These are phyloP conservation scores for Ornithorhynchus anatinus DNA, from an alignment of 2,113 vertebrate species.

Conservation along the genomic window DNA sequence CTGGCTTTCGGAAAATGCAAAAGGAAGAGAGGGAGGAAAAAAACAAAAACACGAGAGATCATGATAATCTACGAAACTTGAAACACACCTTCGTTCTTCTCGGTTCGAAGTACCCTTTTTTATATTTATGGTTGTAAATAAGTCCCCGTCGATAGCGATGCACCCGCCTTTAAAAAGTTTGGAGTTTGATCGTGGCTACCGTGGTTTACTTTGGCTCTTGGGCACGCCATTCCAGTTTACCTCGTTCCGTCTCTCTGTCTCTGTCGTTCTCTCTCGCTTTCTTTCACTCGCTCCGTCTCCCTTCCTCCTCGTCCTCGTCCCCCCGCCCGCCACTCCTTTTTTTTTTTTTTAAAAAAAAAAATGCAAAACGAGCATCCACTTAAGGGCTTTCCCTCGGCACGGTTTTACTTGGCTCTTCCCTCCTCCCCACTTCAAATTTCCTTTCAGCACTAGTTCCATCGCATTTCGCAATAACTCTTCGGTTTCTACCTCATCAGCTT, in stretches of 20 bases:
- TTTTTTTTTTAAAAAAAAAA: too few relatives aligned
- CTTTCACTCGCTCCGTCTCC: neutral
- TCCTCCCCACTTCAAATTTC: neutral
- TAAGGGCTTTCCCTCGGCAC: conserved; percentile 62
- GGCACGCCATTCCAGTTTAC: neutral
- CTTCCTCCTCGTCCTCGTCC: neutral
- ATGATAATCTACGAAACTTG: too few relatives aligned
- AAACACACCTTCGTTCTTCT: conserved; percentile 57
- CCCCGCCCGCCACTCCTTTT: conserved; percentile 2
- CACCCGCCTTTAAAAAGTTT: conserved; percentile 68
- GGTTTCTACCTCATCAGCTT: conserved; percentile 90
- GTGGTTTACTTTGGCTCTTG: conserved; percentile 5
- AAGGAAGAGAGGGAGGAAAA: conserved; percentile 37
- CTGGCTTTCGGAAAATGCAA: neutral
- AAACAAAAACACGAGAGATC: conserved; percentile 47
- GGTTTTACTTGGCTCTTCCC: conserved; percentile 69
- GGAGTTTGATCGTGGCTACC: too few relatives aligned
- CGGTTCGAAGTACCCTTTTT: conserved; percentile 73
- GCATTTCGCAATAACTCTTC: conserved; percentile 81
- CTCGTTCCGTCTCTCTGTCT: neutral
- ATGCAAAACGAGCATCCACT: neutral
- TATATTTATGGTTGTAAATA: conserved; percentile 83
- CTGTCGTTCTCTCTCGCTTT: neutral
- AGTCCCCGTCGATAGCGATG: conserved; percentile 71
- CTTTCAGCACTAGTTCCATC: conserved; percentile 29